Evolutionary conservation across 1,140 invertebrate genomes (phyloP).

Genomic region (Branchinecta lindahli): DNA sequence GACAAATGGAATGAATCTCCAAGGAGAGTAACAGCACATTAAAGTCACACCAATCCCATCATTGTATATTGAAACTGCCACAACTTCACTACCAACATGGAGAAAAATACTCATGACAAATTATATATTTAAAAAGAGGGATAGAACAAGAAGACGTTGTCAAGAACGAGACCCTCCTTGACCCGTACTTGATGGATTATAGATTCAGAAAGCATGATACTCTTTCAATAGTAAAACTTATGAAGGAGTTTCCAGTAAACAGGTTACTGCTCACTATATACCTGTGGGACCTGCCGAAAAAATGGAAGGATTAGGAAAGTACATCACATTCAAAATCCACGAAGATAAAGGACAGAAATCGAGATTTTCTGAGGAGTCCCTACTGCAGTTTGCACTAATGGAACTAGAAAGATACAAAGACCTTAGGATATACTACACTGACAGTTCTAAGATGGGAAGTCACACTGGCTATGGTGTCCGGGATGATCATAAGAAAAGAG

Average conservation of each 20-base stretch:
- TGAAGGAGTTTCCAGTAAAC: constrained; percentile 8
- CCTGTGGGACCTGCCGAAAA: neutral
- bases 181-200: constrained; percentile 5
- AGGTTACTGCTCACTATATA: neutral
- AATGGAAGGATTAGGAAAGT: neutral
- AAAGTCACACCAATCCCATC: too few relatives aligned
- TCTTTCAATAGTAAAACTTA: neutral
- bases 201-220: neutral
- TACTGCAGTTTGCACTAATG: constrained; percentile 1
- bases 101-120: too few relatives aligned
- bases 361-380: neutral
- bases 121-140: too few relatives aligned
- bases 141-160: constrained; percentile 9
- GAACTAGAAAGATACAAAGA: constrained; percentile 5
- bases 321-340: neutral
- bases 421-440: neutral
- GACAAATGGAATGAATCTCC: too few relatives aligned
- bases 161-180: neutral
- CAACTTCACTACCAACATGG: too few relatives aligned
- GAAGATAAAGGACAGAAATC: constrained; percentile 1
- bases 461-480: neutral
- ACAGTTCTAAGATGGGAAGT: constrained; percentile 4
- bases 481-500: constrained; percentile 6
- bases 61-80: too few relatives aligned
- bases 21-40: too few relatives aligned